These are phyloP conservation scores for Pocillopora verrucosa DNA, from an alignment of 64 coral and sea anemone genomes.

Conservation along the genomic window DNA sequence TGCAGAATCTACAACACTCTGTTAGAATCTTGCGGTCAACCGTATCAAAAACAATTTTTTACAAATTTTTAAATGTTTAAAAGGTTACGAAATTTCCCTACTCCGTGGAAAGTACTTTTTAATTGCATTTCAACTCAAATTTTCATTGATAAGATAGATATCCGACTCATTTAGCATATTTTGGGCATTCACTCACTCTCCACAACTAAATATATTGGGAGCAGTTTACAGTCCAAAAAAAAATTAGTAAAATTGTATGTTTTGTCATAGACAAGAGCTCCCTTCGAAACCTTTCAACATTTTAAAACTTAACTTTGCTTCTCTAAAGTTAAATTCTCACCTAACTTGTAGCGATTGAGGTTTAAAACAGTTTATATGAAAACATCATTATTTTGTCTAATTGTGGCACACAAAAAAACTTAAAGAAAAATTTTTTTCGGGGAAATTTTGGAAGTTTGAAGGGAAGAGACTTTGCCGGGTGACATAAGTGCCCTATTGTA, in stretches of 20 bases:
- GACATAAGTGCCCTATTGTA: not conserved
- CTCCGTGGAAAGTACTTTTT: not conserved
- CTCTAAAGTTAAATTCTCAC: no score
- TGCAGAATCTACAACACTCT: not conserved
- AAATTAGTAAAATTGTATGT: not conserved
- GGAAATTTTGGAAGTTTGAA: not conserved
- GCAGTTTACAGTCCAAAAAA: not conserved
- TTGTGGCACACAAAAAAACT: not conserved
- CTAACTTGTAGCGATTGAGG: no score
- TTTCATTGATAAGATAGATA: not conserved
- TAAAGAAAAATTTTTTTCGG: not conserved
- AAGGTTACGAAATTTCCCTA: not conserved
- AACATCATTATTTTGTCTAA: not conserved
- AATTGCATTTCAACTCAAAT: not conserved
- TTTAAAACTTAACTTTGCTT: no score
- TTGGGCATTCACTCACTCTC: not conserved
- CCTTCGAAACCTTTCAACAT: no score
- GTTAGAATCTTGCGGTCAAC: not conserved
- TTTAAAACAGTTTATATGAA: not conserved
- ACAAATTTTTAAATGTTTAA: not conserved
- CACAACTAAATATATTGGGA: not conserved
- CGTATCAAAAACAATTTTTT: no score
- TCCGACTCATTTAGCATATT: conserved; percentile 2
- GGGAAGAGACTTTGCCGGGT: not conserved
- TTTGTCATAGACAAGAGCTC: not conserved